phyloP scores from a whole-genome alignment of 2,888 invertebrate species.

The Tineola bisselliella region DNA sequence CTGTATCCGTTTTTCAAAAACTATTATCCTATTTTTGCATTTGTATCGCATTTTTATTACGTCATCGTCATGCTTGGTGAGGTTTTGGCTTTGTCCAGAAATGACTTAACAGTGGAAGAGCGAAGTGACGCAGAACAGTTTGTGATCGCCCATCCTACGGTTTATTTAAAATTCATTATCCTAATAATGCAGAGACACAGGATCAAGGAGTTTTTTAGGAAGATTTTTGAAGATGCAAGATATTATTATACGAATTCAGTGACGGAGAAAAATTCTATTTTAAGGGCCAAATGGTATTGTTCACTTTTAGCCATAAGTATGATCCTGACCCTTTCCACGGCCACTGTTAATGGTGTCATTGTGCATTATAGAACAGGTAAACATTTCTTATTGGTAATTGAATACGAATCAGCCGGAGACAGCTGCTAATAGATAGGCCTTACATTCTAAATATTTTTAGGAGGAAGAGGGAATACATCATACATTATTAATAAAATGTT shows the following conservation, averaged over 20 bases:
- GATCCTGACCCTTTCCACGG: slow-evolving; percentile 22
- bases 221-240: slow-evolving; percentile 30
- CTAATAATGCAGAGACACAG: slow-evolving; percentile 26
- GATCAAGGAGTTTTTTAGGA: slow-evolving; percentile 27
- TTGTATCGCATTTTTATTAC: slow-evolving; percentile 27
- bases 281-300: slow-evolving; percentile 23
- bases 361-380: slow-evolving; percentile 31
- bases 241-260: slow-evolving; percentile 20
- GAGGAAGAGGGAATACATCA: too few species aligned
- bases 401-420: too few species aligned
- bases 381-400: too few species aligned
- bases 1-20: slow-evolving; percentile 18
- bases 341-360: slow-evolving; percentile 25
- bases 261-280: slow-evolving; percentile 28
- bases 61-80: slow-evolving; percentile 26
- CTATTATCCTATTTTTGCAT: slow-evolving; percentile 26
- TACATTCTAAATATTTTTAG: too few species aligned
- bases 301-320: slow-evolving; percentile 19
- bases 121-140: slow-evolving; percentile 31
- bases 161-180: slow-evolving; percentile 26
- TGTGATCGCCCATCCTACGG: slow-evolving; percentile 21
- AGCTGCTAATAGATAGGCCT: too few species aligned
- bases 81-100: slow-evolving; percentile 24
- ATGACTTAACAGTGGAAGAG: slow-evolving; percentile 31
- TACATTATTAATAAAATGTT: too few species aligned